Percentiles rank a stretch among this genome's conserved stretches.
phyloP scores from a whole-genome alignment of 2,888 invertebrate species.

The Andrena praecox region DNA sequence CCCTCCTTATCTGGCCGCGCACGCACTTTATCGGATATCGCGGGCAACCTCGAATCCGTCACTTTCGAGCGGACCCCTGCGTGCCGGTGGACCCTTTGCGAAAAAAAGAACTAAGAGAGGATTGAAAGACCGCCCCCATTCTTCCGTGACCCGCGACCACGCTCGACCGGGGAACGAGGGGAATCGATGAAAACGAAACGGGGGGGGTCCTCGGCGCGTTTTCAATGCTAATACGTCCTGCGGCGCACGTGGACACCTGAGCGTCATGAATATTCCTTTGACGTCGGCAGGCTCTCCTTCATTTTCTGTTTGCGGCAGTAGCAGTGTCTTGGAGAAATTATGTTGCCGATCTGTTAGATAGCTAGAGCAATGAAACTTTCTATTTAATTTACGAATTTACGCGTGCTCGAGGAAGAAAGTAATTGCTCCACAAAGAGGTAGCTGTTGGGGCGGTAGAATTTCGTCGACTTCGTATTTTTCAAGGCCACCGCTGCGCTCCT shows the following conservation, averaged over 20 bases:
- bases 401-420: too few species aligned
- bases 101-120: slow-evolving; percentile 9
- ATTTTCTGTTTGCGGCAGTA: too few species aligned
- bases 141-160: slow-evolving; percentile 16
- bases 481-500: too few species aligned
- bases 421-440: too few species aligned
- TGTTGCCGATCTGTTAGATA: too few species aligned
- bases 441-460: too few species aligned
- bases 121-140: not conserved
- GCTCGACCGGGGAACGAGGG: not conserved
- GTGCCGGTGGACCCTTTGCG: slow-evolving; percentile 27
- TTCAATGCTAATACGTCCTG: slow-evolving; percentile 1
- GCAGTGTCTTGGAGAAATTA: too few species aligned
- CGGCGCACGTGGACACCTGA: not conserved
- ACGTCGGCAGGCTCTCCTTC: too few species aligned
- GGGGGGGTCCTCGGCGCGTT: not conserved
- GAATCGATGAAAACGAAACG: slow-evolving; percentile 31
- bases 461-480: too few species aligned
- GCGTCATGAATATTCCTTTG: too few species aligned
- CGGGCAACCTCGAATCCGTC: slow-evolving; percentile 68
- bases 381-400: too few species aligned
- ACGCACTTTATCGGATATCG: slow-evolving; percentile 72
- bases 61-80: slow-evolving; percentile 51
- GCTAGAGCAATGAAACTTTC: too few species aligned
- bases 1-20: slow-evolving; percentile 71